phyloP scores from a whole-genome alignment of 2,113 vertebrate genomes.

The Takifugu bimaculatus region DNA sequence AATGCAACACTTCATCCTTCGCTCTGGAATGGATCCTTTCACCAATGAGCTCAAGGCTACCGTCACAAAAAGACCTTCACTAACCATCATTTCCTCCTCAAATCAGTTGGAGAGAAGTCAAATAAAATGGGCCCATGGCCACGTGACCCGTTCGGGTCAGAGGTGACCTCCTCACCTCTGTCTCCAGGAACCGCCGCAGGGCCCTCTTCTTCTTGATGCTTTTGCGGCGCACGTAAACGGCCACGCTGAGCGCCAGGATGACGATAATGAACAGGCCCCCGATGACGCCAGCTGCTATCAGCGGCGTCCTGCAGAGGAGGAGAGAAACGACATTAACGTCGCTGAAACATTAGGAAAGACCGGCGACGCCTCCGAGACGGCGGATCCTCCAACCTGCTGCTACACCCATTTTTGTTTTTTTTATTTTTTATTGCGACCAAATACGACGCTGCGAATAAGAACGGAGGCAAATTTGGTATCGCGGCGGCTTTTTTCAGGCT shows the following conservation, averaged over 20 bases:
- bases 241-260: slow-evolving; percentile 87
- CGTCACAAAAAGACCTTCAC: too few relatives aligned
- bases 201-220: slow-evolving; percentile 98
- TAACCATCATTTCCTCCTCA: not conserved
- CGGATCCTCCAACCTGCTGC: slow-evolving; percentile 17
- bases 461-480: too few relatives aligned
- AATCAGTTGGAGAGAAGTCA: not conserved
- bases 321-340: slow-evolving; percentile 8
- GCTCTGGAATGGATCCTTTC: too few relatives aligned
- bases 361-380: slow-evolving; percentile 15
- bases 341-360: slow-evolving; percentile 26
- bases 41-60: too few relatives aligned
- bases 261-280: slow-evolving; percentile 91
- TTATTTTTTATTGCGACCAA: too few relatives aligned
- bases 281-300: slow-evolving; percentile 92
- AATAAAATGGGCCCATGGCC: not conserved
- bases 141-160: not conserved
- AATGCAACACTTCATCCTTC: not conserved
- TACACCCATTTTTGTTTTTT: not conserved
- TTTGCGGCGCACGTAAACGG: slow-evolving; percentile 87
- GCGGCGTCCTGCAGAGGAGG: slow-evolving; percentile 80
- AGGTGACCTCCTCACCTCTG: slow-evolving; percentile 80
- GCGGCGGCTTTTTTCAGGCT: too few relatives aligned
- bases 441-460: too few relatives aligned
- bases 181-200: slow-evolving; percentile 89